Evolutionary conservation across 1,140 invertebrate genomes (phyloP).

Genomic region (Pseudoatta argentina): DNA sequence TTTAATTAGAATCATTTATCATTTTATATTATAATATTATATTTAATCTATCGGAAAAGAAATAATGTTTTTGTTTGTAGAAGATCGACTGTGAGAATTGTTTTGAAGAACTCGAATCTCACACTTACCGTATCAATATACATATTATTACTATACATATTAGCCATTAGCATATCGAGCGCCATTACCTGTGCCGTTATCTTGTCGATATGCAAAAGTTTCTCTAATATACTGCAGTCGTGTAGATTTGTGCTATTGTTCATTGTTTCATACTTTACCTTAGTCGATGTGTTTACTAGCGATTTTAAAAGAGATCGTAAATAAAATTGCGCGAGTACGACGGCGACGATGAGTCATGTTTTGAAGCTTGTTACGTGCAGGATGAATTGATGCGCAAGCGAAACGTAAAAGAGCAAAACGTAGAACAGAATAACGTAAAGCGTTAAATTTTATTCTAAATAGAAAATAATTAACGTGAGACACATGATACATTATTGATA

Average conservation of each 20-base stretch:
- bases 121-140: slow-evolving; percentile 90
- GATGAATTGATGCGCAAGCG: neutral
- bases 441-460: neutral
- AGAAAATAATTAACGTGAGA: slow-evolving; percentile 26
- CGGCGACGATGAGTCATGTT: neutral
- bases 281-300: slow-evolving; percentile 79
- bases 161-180: slow-evolving; percentile 88
- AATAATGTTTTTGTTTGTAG: neutral
- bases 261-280: slow-evolving; percentile 77
- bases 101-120: slow-evolving; percentile 2
- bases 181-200: slow-evolving; percentile 89
- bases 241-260: slow-evolving; percentile 65
- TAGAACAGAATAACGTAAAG: neutral
- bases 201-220: slow-evolving; percentile 86
- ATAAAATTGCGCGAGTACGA: neutral
- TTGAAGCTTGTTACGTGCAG: slow-evolving; percentile 12
- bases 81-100: no score
- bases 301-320: slow-evolving; percentile 58
- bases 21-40: neutral
- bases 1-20: neutral
- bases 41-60: neutral
- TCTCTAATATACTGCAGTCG: slow-evolving; percentile 87
- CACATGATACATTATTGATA: neutral
- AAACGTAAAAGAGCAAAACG: no score
- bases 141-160: no score